Conservation (phyloP, 2,888 invertebrate species). For the Tuberolachnus salignus region DNA sequence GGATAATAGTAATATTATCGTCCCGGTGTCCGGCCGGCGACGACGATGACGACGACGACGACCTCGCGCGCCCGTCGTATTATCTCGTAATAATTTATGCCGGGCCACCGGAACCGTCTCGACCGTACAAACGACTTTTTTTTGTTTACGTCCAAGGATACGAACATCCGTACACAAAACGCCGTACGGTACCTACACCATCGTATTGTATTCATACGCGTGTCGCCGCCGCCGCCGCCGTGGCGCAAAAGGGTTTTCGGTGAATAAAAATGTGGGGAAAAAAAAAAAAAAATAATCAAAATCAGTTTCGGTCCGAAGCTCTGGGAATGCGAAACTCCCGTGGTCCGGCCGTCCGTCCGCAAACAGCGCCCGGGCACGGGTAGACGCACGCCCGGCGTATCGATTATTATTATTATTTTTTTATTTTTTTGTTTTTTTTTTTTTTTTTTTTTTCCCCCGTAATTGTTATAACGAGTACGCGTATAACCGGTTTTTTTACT, state of each 20-base stretch:
- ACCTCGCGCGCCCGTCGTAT: constrained; percentile 13
- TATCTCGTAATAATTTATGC: too few relatives aligned
- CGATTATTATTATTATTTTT: too few relatives aligned
- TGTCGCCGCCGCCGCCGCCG: neutral
- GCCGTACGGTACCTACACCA: neutral
- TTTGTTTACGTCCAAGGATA: constrained; percentile 52
- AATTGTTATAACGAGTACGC: too few relatives aligned
- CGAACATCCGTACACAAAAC: neutral
- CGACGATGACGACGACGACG: too few relatives aligned
- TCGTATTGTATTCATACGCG: too few relatives aligned
- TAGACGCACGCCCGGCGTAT: too few relatives aligned
- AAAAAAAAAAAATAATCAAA: too few relatives aligned
- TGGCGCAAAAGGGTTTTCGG: neutral
- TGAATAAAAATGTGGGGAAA: neutral
- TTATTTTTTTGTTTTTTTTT: too few relatives aligned
- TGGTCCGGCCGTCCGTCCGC: neutral
- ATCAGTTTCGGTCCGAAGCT: constrained; percentile 51
- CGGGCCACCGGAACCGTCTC: too few relatives aligned
- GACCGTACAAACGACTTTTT: neutral
- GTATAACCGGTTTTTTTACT: neutral
- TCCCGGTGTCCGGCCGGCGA: neutral
- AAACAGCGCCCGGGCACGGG: too few relatives aligned
- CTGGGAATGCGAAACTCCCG: constrained; percentile 39
- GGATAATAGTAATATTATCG: neutral
- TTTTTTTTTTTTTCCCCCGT: too few relatives aligned